A percentile compares a stretch with the other conserved stretches of the same genome.
These are phyloP conservation scores for Myanophis thanlyinensis DNA, from an alignment of 2,113 vertebrate species.

Conservation along the genomic window DNA sequence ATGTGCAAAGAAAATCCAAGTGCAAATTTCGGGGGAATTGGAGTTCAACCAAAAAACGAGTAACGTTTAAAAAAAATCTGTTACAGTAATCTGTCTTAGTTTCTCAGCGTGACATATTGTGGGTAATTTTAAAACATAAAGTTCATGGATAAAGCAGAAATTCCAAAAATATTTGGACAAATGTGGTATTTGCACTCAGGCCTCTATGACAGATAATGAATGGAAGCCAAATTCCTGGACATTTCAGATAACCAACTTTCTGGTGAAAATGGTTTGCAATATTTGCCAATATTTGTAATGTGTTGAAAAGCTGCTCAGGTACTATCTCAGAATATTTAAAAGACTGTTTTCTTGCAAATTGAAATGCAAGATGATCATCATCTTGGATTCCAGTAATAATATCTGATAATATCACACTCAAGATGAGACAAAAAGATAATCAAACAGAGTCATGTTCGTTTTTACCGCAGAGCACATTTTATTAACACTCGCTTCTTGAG, in stretches of 20 bases:
- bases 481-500: neutral
- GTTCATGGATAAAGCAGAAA: neutral
- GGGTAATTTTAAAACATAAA: neutral
- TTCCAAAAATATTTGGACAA: constrained; percentile 16
- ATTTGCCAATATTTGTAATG: neutral
- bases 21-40: neutral
- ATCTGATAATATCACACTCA: neutral
- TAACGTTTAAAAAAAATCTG: neutral
- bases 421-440: neutral
- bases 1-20: neutral
- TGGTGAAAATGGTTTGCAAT: neutral
- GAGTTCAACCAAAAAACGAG: neutral
- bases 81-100: neutral
- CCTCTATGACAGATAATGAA: neutral
- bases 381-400: neutral
- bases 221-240: neutral
- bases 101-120: neutral
- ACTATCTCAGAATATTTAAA: neutral
- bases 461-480: neutral
- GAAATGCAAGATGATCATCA: neutral
- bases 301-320: neutral
- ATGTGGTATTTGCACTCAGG: neutral
- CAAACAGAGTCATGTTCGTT: neutral
- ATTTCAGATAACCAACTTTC: neutral
- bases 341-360: neutral